Evolutionary conservation across 2,797 vertebrate species (phyloP), one percentile per base, ranked within the genome.

Genomic region (Erethizon dorsatum): DNA sequence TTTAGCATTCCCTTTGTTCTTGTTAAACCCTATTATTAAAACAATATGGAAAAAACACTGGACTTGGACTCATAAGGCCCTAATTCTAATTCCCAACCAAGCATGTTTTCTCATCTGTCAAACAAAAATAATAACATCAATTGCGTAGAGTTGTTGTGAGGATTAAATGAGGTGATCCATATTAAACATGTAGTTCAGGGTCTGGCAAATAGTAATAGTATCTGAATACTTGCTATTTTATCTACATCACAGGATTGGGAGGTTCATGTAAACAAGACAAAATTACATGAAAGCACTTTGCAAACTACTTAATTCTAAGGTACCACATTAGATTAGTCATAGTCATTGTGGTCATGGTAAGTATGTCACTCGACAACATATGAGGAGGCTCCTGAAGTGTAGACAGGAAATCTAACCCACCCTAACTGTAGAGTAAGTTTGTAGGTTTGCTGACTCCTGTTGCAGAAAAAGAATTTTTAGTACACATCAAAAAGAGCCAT

Each of bases 1-100:
- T 96, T 97, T 71, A 92, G 73, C 88, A 89, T 97, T 97, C 63
- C 69, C 90, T 97, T 95, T 97, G 90, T 96, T 97, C 95, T 97
- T 94, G 93, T 94, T 90, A 59, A 88, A 93, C 67, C 89, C 47
- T 73, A 18, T 97, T 97, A 97, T 97, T 97, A 95, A 96, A 97
- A 96, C 90, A 97, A 96, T 92, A 47, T 96, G 96, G 73, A 92
- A 89, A 56, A 13, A 95, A 83, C 33, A 92, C 61, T 94, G 50
- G 79, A 61, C 47, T 88, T 93, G 78, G 90, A 92, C 41, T 97
- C 33, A 26, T 65, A 92, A 59, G 8, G 15, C n/a, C 20, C 71
- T 31, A 50, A 92, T 90, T 95, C 83, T 71, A 90, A 63, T 77
- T 33, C 54, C 80, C 24, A 91, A 82, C 83, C 83, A 95, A 92